phyloP scores from a whole-genome alignment of 1,140 invertebrate genomes.

The Drosophila simulans region DNA sequence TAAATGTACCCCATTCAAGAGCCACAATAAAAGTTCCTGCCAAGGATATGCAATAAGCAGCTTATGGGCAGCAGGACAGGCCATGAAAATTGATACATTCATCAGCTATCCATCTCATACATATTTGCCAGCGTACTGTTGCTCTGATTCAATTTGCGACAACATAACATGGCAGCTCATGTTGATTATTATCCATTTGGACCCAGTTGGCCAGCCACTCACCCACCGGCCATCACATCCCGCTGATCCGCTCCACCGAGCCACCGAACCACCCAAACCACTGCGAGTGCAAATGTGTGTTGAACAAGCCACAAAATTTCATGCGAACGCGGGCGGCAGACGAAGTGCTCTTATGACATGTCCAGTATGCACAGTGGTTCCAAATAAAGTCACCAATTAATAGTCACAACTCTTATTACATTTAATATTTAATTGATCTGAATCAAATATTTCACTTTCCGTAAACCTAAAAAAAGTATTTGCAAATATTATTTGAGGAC shows the following conservation, averaged over 20 bases:
- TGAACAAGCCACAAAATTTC: constrained; percentile 80
- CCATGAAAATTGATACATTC: constrained; percentile 73
- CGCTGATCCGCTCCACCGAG: constrained; percentile 2
- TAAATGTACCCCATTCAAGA: background rate
- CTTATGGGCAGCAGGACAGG: constrained; percentile 40
- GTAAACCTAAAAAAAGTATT: too few relatives aligned
- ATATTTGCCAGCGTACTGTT: constrained; percentile 34
- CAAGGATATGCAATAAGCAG: constrained; percentile 53
- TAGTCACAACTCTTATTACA: too few relatives aligned
- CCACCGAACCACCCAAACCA: constrained; percentile 2
- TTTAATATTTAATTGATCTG: too few relatives aligned
- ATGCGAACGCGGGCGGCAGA: constrained; percentile 49
- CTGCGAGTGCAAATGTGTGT: constrained; percentile 70
- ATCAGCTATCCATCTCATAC: constrained; percentile 32
- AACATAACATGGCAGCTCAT: constrained; percentile 78
- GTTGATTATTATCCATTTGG: constrained; percentile 73
- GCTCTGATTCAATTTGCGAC: constrained; percentile 77
- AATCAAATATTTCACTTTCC: too few relatives aligned
- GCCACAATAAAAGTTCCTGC: background rate
- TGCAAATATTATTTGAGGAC: too few relatives aligned
- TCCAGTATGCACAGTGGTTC: constrained; percentile 25
- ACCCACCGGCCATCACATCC: background rate
- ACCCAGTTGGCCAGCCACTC: constrained; percentile 39
- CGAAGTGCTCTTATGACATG: constrained; percentile 59
- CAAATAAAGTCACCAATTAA: background rate